Evolutionary conservation across 1,140 invertebrate genomes (phyloP).

Genomic region (Zaprionus lachaisei): DNA sequence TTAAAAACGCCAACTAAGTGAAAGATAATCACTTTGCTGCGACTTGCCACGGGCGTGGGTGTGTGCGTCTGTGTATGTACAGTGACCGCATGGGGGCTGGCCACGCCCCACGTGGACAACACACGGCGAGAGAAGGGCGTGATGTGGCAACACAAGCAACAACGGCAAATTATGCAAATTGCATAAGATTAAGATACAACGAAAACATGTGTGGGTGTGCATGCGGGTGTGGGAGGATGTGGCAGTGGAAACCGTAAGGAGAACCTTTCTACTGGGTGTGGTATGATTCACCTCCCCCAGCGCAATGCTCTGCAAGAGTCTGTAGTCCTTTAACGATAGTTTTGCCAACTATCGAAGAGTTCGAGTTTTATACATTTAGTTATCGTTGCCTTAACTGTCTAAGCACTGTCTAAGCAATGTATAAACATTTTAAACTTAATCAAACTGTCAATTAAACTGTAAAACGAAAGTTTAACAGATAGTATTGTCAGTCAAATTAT

Average conservation of each 20-base stretch:
- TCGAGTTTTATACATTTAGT: too few species aligned
- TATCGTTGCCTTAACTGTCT: too few species aligned
- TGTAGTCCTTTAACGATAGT: background rate
- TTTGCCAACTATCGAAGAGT: background rate
- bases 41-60: background rate
- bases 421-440: too few species aligned
- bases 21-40: slow-evolving; percentile 48
- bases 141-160: slow-evolving; percentile 1
- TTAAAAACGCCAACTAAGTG: slow-evolving; percentile 57
- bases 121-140: background rate
- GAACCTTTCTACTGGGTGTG: too few species aligned
- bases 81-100: slow-evolving; percentile 4
- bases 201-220: slow-evolving; percentile 1
- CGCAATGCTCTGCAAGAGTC: background rate
- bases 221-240: background rate
- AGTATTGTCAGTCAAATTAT: too few species aligned
- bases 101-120: slow-evolving; percentile 6
- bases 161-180: slow-evolving; percentile 44
- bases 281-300: background rate
- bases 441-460: too few species aligned
- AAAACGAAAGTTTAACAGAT: too few species aligned
- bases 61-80: background rate
- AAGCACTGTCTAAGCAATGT: too few species aligned
- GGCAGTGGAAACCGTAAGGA: background rate
- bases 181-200: slow-evolving; percentile 12